Conservation (phyloP, 2,797 vertebrate genomes). For the Morus bassanus region DNA sequence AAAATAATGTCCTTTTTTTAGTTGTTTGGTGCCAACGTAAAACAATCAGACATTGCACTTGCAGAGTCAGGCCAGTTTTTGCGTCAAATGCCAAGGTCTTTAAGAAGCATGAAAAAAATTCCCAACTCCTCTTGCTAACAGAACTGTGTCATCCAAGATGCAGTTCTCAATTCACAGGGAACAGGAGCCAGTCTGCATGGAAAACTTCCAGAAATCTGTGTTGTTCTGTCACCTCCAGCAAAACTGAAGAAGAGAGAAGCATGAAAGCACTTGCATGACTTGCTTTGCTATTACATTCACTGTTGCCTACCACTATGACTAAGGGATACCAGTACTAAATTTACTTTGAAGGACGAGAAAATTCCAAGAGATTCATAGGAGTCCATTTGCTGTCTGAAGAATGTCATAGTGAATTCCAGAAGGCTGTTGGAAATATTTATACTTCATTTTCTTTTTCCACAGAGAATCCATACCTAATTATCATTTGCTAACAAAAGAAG, state of each 20-base stretch:
- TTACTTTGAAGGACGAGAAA: neutral
- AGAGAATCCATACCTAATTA: neutral
- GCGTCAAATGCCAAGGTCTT: neutral
- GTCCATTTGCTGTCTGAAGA: neutral
- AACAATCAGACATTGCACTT: neutral
- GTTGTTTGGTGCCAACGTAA: neutral
- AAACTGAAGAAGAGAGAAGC: neutral
- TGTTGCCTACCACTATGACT: neutral
- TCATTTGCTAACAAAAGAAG: neutral
- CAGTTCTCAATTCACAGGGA: neutral
- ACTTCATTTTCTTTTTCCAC: neutral
- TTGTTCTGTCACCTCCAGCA: neutral
- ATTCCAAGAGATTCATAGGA: neutral
- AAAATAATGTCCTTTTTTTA: neutral
- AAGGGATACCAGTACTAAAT: neutral
- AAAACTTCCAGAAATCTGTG: neutral
- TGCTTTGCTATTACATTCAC: neutral
- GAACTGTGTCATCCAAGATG: neutral
- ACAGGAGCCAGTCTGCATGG: neutral
- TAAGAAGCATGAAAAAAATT: neutral
- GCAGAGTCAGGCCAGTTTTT: neutral
- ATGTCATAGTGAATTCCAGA: neutral
- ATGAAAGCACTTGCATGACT: neutral
- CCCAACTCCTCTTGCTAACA: neutral
- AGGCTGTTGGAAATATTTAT: neutral